phyloP scores from a whole-genome alignment of 2,888 invertebrate genomes.

The Apoda limacodes region DNA sequence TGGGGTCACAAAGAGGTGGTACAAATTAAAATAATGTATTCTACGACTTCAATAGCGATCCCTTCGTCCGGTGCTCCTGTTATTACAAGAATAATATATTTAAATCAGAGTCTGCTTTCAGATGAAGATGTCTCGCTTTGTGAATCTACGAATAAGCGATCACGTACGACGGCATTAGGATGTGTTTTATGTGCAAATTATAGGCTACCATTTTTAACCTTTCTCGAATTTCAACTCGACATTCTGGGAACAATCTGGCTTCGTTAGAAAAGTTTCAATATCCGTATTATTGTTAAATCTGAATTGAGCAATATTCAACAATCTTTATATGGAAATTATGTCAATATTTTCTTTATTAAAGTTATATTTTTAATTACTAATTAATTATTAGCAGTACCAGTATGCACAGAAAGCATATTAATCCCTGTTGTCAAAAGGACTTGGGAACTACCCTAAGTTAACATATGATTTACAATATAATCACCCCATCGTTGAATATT shows the following conservation, averaged over 20 bases:
- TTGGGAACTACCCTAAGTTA: constrained; percentile 53
- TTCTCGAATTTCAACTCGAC: constrained; percentile 36
- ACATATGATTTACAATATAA: constrained; percentile 62
- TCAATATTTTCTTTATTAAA: no score
- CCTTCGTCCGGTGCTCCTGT: constrained; percentile 60
- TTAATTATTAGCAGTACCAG: constrained; percentile 35
- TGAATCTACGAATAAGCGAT: constrained; percentile 61
- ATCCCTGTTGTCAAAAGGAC: constrained; percentile 58
- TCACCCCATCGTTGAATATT: constrained; percentile 63
- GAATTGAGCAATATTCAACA: no score
- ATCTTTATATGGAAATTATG: no score
- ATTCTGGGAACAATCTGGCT: constrained; percentile 45
- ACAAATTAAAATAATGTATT: constrained; percentile 69
- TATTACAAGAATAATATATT: constrained; percentile 69
- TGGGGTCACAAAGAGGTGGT: constrained; percentile 68
- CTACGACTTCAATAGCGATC: constrained; percentile 62
- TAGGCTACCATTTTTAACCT: constrained; percentile 63
- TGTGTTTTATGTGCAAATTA: constrained; percentile 70
- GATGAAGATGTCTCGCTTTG: constrained; percentile 62
- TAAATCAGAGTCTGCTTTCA: constrained; percentile 66
- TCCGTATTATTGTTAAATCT: constrained; percentile 25
- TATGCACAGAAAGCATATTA: constrained; percentile 54
- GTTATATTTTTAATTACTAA: constrained; percentile 58
- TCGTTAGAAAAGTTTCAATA: constrained; percentile 58
- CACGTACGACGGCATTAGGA: constrained; percentile 65